Percentiles rank a stretch among this genome's conserved stretches.
phyloP scores from a whole-genome alignment of 2,113 vertebrate species.

The Globicephala melas region DNA sequence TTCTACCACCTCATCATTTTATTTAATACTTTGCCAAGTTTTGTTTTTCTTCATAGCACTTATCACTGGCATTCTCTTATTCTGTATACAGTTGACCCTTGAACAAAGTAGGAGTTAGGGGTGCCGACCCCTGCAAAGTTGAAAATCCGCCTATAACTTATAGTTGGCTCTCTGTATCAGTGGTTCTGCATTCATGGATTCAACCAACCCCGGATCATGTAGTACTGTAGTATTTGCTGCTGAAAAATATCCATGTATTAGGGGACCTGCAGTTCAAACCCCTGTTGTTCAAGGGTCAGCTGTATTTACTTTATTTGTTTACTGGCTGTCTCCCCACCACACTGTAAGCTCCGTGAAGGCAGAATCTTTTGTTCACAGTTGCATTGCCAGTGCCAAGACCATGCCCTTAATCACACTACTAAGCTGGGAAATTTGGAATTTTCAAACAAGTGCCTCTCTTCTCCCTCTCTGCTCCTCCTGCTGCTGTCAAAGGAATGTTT shows the following conservation, averaged over 20 bases:
- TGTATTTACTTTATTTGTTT: background rate
- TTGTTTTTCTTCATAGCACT: background rate
- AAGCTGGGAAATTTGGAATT: background rate
- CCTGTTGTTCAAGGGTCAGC: background rate
- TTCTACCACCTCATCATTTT: background rate
- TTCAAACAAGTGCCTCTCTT: background rate
- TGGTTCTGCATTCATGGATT: background rate
- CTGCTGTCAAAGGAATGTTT: background rate
- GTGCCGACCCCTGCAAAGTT: background rate
- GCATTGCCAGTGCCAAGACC: background rate
- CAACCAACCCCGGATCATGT: background rate
- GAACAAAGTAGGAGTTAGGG: background rate
- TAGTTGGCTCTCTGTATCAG: background rate
- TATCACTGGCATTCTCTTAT: background rate
- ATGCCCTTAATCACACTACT: background rate
- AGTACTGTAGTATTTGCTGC: background rate
- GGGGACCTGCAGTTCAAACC: background rate
- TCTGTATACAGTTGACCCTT: background rate
- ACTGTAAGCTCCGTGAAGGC: background rate
- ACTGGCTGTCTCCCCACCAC: background rate
- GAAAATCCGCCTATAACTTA: background rate
- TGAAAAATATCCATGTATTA: background rate
- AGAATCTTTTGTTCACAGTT: background rate
- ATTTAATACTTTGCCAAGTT: background rate
- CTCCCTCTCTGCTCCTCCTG: background rate